Conservation (phyloP, 2,113 vertebrate species). For the Anthoscopus minutus region DNA sequence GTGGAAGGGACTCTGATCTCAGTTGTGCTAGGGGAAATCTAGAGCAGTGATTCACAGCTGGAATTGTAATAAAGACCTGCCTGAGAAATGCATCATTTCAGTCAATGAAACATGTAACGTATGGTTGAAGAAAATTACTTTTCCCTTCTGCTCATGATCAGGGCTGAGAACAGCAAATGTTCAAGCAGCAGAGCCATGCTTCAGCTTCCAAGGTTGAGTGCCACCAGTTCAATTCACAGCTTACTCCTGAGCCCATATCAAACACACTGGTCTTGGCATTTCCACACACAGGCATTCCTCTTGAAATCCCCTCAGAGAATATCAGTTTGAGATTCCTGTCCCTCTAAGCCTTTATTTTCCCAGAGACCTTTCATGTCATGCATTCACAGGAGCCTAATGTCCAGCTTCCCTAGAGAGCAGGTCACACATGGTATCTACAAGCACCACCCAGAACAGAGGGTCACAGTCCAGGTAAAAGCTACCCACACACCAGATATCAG, state of each 20-base stretch:
- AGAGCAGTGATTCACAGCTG: constrained; percentile 25
- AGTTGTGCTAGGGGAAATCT: not conserved
- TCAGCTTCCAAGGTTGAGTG: not conserved
- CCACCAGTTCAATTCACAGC: not conserved
- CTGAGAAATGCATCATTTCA: constrained; percentile 23
- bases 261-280: not conserved
- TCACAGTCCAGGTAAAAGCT: not conserved
- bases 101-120: not conserved
- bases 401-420: not conserved
- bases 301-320: not conserved
- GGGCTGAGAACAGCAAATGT: not conserved
- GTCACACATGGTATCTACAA: not conserved
- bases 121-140: not conserved
- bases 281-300: not conserved
- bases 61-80: constrained; percentile 15
- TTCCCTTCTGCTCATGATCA: not conserved
- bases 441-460: not conserved
- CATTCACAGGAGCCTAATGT: not conserved
- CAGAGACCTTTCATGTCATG: not conserved
- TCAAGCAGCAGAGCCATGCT: not conserved
- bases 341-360: not conserved
- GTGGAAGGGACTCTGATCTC: not conserved
- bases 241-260: not conserved
- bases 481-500: not conserved
- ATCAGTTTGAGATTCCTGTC: not conserved